Evolutionary conservation across 2,113 vertebrate genomes (phyloP), one percentile per base, ranked within the genome.

Genomic region (Sebastes schlegelii): DNA sequence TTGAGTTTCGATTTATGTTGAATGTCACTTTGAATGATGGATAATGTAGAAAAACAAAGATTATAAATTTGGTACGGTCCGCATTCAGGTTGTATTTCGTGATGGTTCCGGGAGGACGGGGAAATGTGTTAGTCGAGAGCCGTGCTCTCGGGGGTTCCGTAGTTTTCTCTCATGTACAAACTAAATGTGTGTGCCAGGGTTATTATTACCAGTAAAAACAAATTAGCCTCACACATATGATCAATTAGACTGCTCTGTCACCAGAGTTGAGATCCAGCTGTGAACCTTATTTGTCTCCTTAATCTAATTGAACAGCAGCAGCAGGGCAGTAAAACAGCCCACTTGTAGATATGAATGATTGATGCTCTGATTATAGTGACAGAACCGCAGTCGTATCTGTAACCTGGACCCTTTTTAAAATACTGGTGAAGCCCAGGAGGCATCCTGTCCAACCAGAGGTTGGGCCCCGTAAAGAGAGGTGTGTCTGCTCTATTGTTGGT

Each of bases 401-500:
- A 63, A 64, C 45, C 13, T 8, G 11, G 8, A 16, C 49, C 34
- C 69, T 71, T 34, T 26, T 34, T 65, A 62, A 49, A 74, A 69
- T 45, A 54, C 16, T 49, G 42, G 3, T 45, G 26, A 74, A 76
- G 17, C 61, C 62, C 75, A 42, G 49, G 67, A 71, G 71, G 40
- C 2, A 61, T 40, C 45, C 40, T 21, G 51, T 21, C 21, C 7
- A 17, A 40, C 6, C 17, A 5, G 46, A 45, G 46, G 52, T 48
- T 61, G 74, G 40, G 76, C 51, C 79, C 67, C 11, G 19, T 69
- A 52, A 68, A 72, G 62, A 21, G 42, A n/a, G 82, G 79, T 19
- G 74, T 67, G 54, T 86, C 62, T 79, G 71, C 34, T 71, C 63
- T 72, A 21, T 84, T 87, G 80, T 82, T 69, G 76, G 40, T 54